Evolutionary conservation across 2,113 vertebrate genomes (phyloP), one percentile per base, ranked within the genome.

Genomic region (Melanocharis versteri): DNA sequence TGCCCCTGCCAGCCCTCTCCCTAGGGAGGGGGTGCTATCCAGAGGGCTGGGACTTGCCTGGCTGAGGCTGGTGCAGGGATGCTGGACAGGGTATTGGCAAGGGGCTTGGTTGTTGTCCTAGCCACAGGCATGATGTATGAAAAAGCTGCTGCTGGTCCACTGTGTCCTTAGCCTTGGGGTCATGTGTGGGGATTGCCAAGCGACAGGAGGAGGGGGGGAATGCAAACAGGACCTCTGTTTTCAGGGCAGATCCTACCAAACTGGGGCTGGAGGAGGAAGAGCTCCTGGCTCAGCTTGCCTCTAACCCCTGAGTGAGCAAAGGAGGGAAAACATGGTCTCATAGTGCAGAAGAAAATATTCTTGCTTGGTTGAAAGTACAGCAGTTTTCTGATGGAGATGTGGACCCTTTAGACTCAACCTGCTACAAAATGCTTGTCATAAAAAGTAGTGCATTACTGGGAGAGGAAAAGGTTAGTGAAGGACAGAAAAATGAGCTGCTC

Each of bases 391-490:
- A 53, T 6, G 4, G 45, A 85, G 54, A 37, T 0, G 1, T 26
- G 42, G 60, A 65, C 42, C 13, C 21, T 37, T 65, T 62, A 76
- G 62, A 68, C 33, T 30, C 37, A 47, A 45, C 23, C 37, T 77
- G 26, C 78, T 76, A 35, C 11, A 16, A 60, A 80, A 51, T 27
- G 12, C 58, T 70, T 86, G 48, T 23, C 8, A 2, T 77, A 51
- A 81, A 89, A 68, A 40, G 7, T 27, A 47, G 30, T 44, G 75
- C 37, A 19, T 83, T 89, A 53, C n/a, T 68, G 40, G 44, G 57
- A 58, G 62, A 77, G 54, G 13, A 60, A 60, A 93, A 93, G 68
- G 83, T 90, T 80, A 88, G 82, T 44, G 56, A 95, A 90, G 73
- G 85, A 88, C 84, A 88, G 66, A 80, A 88, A 90, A 88, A 80